Base-by-base conservation (phyloP, 2,888 invertebrate species). In the Nezara viridula region DNA sequence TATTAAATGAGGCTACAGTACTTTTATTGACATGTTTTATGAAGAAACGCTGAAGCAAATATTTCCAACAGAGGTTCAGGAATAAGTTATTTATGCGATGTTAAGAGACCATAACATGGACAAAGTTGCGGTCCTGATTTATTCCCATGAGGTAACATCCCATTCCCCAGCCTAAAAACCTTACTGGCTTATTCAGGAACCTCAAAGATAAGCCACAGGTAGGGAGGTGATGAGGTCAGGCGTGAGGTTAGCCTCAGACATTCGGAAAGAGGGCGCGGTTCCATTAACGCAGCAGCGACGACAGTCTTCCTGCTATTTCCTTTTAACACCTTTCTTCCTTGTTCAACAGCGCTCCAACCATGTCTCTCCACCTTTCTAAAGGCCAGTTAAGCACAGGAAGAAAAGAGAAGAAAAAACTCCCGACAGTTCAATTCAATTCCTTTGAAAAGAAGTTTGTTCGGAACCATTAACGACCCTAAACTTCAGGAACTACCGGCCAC, bases 381-480 rank as follows among this genome's bases (percentile, higher is more conserved):
- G 66, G 37, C 32, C 32, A 37, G 66, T 73, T 73, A 73, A 73
- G 37, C 37, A 37, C 7, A 37, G 66, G 37, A 37, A 73, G 66
- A n/a, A 32, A 66, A 60, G 27, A 60, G 55, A 32, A 21, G 12
- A 21, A 16, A 60, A 32, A 73, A 24, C 37, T 7, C 19, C 66
- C 32, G 19, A 19, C 32, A 73, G 66, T 73, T 73, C 66, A 37
- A 66, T 66, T 66, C 32, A 66, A 73, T 73, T 73, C 66, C 66
- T 73, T 37, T 21, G 7, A 19, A 21, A 37, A 32, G 21, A 73
- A 73, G 32, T 73, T 73, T 37, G 66, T 37, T 37, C 37, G 37
- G 37, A 16, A 32, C 37, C 32, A 73, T 73, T 37, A 73, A 73
- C 32, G 21, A 19, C 19, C 66, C 37, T 37, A 19, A 73, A 73